Evolutionary conservation across 2,113 vertebrate species (phyloP), one percentile per base, ranked within the genome.

Genomic region (Thunnus maccoyii): DNA sequence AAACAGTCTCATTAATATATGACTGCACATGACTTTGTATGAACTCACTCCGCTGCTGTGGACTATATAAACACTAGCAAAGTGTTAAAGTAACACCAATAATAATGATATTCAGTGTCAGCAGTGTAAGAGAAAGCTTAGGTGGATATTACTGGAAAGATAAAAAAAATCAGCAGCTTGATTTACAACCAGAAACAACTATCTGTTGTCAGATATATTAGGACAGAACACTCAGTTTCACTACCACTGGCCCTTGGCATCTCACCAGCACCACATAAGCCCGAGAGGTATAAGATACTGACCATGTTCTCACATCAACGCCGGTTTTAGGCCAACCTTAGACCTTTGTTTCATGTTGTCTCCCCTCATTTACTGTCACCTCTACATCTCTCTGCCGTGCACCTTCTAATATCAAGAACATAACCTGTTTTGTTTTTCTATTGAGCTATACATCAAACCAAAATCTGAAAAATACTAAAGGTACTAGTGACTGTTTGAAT

Each of bases 61-160:
- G 50, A 56, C 5, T 22, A 16, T 25, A 51, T 57, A 22, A 18
- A 70, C 54, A 61, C 16, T 27, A 41, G 8, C 22, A 27, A 16
- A 50, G 48, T 57, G 22, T 30, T 56, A 51, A 50, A 57, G 66
- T 48, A 73, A 56, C 41, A 66, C 61, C 44, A 65, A 36, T 47
- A 22, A 72, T 61, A 65, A 65, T 55, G n/a, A 48, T 16, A 60
- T 66, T 67, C 6, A 51, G 47, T 63, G 55, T 79, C 57, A 65
- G 63, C 62, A 56, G 50, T 46, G 50, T 58, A 25, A 44, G 8
- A 72, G 41, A 78, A 62, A 69, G 32, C 4, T 25, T 46, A 5
- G 61, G 30, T 47, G 58, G 47, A 56, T n/a, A 3, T 52, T 60
- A 46, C 55, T 72, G 22, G n/a, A 62, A 60, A 61, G n/a, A 52